Conservation (phyloP, 2,797 vertebrate species). For the Astyanax mexicanus region DNA sequence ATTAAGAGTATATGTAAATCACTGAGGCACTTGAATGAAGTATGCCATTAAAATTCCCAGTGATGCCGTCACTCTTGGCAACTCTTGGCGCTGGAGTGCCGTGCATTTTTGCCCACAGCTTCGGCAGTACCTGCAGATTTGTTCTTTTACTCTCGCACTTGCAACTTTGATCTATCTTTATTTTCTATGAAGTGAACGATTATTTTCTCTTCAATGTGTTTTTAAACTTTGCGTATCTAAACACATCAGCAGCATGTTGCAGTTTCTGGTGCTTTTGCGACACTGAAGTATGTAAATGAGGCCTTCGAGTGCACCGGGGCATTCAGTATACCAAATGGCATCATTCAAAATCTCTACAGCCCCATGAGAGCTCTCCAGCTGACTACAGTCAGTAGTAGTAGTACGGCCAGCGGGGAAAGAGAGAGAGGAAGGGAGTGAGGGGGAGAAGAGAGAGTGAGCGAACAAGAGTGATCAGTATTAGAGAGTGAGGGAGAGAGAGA, state of each 20-base stretch:
- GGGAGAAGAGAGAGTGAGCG: slow-evolving; percentile 58
- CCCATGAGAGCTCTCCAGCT: slow-evolving; percentile 93
- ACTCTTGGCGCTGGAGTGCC: slow-evolving; percentile 17
- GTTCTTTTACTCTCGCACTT: neutral
- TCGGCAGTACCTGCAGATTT: neutral
- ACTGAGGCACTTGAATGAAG: slow-evolving; percentile 40
- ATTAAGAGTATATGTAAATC: slow-evolving; percentile 47
- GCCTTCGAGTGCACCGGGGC: slow-evolving; percentile 80
- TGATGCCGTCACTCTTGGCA: slow-evolving; percentile 32
- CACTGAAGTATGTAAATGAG: slow-evolving; percentile 69
- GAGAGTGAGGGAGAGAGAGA: slow-evolving; percentile 69
- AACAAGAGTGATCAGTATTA: slow-evolving; percentile 59
- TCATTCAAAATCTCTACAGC: slow-evolving; percentile 94
- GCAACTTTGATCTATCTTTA: no score
- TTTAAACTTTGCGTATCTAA: neutral
- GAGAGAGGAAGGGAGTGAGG: slow-evolving; percentile 70
- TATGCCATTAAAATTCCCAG: slow-evolving; percentile 42
- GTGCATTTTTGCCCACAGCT: neutral
- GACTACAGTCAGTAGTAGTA: slow-evolving; percentile 95
- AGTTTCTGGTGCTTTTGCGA: neutral
- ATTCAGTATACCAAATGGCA: slow-evolving; percentile 92
- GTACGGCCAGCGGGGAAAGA: slow-evolving; percentile 89
- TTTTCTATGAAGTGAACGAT: neutral
- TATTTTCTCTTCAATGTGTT: neutral
- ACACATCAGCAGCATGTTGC: neutral